Conservation (phyloP, 2,888 invertebrate genomes). For the Apomyelois bistriatella region DNA sequence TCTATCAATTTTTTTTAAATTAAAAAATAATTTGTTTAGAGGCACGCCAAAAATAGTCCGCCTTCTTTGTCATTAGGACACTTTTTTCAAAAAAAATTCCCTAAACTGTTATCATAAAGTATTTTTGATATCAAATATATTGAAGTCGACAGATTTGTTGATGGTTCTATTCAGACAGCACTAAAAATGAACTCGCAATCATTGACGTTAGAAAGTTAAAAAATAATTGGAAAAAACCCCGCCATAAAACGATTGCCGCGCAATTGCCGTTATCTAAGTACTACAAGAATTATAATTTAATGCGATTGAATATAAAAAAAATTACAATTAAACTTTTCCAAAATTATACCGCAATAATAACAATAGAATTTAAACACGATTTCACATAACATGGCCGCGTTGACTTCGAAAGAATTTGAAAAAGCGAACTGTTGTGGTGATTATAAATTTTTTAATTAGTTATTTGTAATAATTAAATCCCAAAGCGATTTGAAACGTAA, state of each 20-base stretch:
- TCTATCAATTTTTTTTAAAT: too few species aligned
- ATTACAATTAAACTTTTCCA: slow-evolving; percentile 21
- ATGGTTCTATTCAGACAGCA: too few species aligned
- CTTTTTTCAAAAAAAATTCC: too few species aligned
- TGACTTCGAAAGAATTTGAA: slow-evolving; percentile 66
- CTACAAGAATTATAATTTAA: slow-evolving; percentile 23
- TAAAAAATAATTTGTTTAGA: too few species aligned
- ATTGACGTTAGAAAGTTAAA: slow-evolving; percentile 6
- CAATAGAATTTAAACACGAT: slow-evolving; percentile 44
- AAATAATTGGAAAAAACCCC: slow-evolving; percentile 3
- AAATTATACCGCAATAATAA: slow-evolving; percentile 41
- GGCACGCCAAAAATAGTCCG: too few species aligned
- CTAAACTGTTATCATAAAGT: too few species aligned
- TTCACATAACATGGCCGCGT: slow-evolving; percentile 57
- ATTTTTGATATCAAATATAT: too few species aligned
- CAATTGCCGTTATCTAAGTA: slow-evolving; percentile 10
- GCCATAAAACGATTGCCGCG: slow-evolving; percentile 2
- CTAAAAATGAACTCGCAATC: slow-evolving; percentile 2
- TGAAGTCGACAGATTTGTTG: too few species aligned
- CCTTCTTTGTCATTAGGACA: too few species aligned
- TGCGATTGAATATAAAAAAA: slow-evolving; percentile 25
- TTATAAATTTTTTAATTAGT: slow-evolving; percentile 71
- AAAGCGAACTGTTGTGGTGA: slow-evolving; percentile 56
- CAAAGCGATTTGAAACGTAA: slow-evolving; percentile 35
- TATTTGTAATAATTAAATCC: slow-evolving; percentile 49